phyloP scores from a whole-genome alignment of 1,140 invertebrate species.

The Nebria ingens region DNA sequence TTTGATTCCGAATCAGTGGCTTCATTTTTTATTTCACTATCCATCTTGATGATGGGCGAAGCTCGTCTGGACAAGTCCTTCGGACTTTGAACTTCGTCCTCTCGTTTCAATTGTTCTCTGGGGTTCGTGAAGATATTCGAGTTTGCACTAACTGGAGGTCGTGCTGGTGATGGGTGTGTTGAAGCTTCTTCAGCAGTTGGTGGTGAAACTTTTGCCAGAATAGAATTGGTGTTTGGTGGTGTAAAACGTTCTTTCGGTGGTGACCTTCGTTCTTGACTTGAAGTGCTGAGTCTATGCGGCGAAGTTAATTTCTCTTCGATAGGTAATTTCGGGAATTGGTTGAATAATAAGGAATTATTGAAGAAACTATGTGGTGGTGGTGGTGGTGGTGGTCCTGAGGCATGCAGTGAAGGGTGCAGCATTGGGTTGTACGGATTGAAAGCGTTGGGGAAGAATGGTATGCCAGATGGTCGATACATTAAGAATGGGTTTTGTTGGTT shows the following conservation, averaged over 20 bases:
- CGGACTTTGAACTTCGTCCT: conserved; percentile 23
- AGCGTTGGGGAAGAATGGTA: conserved; percentile 43
- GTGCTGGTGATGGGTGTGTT: conserved; percentile 48
- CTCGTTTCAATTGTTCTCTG: conserved; percentile 28
- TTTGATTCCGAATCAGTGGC: conserved; percentile 19
- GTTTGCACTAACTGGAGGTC: conserved; percentile 37
- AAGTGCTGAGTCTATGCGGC: conserved; percentile 27
- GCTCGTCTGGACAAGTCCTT: conserved; percentile 23
- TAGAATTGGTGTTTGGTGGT: conserved; percentile 36
- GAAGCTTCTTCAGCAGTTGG: conserved; percentile 50
- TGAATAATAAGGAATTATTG: conserved; percentile 43
- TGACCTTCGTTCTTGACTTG: conserved; percentile 21
- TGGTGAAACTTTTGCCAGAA: conserved; percentile 46
- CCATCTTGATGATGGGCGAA: conserved; percentile 5
- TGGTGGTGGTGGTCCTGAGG: conserved; percentile 31
- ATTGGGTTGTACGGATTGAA: conserved; percentile 44
- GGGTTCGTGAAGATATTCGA: conserved; percentile 32
- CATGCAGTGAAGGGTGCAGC: conserved; percentile 45
- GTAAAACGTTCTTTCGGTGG: conserved; percentile 35
- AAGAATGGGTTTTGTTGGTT: conserved; percentile 55
- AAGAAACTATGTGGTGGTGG: conserved; percentile 40
- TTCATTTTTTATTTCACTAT: conserved; percentile 4
- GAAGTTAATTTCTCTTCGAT: conserved; percentile 26
- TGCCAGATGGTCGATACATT: conserved; percentile 45
- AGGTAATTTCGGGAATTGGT: conserved; percentile 29